Conservation (phyloP, 1,140 invertebrate species). For the Drosophila albomicans region DNA sequence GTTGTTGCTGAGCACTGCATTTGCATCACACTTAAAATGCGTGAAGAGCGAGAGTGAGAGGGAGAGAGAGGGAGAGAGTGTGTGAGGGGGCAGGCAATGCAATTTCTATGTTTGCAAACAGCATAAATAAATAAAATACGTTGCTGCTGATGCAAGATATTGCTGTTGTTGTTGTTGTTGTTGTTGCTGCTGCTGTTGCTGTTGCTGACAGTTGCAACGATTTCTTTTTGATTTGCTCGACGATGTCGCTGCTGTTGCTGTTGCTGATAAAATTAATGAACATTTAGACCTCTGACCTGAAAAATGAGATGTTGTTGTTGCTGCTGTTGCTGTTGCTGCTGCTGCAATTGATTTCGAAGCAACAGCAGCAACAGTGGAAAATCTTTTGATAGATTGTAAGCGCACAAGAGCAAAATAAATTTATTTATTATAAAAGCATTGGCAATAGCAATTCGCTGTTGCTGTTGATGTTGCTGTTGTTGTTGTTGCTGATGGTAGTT, state of each 20-base stretch:
- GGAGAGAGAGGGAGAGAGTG: neutral
- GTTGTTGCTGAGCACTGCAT: slow-evolving; percentile 35
- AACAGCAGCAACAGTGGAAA: slow-evolving; percentile 18
- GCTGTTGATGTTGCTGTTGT: neutral
- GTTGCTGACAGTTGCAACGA: slow-evolving; percentile 60
- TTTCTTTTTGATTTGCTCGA: slow-evolving; percentile 63
- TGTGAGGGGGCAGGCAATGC: slow-evolving; percentile 50
- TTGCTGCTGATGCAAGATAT: slow-evolving; percentile 5
- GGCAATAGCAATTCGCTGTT: slow-evolving; percentile 1
- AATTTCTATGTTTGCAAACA: slow-evolving; percentile 64
- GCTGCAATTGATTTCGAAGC: slow-evolving; percentile 57
- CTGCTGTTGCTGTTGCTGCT: slow-evolving; percentile 29
- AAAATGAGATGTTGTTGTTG: slow-evolving; percentile 41
- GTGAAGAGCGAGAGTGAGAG: neutral
- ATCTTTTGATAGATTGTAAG: slow-evolving; percentile 34
- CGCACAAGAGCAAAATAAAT: slow-evolving; percentile 57
- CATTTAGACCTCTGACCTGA: slow-evolving; percentile 66
- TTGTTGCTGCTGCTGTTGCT: neutral
- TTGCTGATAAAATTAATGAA: slow-evolving; percentile 71
- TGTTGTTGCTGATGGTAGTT: neutral
- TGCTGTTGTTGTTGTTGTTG: slow-evolving; percentile 11
- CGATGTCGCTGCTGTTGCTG: slow-evolving; percentile 5
- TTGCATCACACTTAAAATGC: slow-evolving; percentile 31
- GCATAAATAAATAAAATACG: slow-evolving; percentile 49
- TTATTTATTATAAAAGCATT: slow-evolving; percentile 43